phyloP scores from a whole-genome alignment of 2,113 vertebrate species.

The Ramphastos sulfuratus region DNA sequence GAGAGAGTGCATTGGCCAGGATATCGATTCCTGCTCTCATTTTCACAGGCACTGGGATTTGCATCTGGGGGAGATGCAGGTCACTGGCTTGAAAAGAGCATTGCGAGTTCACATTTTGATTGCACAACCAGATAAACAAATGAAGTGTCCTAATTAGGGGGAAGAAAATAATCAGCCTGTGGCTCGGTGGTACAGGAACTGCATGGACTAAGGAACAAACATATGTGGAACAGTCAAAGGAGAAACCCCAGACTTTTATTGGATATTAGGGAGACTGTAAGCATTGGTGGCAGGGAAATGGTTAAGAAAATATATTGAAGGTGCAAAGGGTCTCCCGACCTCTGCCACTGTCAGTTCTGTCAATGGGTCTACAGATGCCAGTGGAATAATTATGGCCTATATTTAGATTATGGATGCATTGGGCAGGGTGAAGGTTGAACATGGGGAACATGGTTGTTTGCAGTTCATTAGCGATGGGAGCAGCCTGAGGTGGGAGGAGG shows the following conservation, averaged over 20 bases:
- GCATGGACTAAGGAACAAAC: neutral
- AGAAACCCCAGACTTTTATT: neutral
- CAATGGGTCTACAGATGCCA: conserved; percentile 26
- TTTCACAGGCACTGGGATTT: conserved; percentile 45
- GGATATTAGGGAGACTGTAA: neutral
- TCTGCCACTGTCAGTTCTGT: conserved; percentile 53
- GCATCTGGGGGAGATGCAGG: conserved; percentile 27
- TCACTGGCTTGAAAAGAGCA: conserved; percentile 38
- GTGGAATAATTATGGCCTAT: conserved; percentile 62
- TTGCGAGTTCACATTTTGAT: conserved; percentile 4
- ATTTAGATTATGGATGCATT: conserved; percentile 56
- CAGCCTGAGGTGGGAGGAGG: conserved; percentile 46
- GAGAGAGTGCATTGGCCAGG: neutral
- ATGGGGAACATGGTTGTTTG: conserved; percentile 58
- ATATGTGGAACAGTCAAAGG: conserved; percentile 8
- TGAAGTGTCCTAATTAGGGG: conserved; percentile 25
- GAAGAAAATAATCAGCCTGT: conserved; percentile 25
- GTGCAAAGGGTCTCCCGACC: conserved; percentile 50
- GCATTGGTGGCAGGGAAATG: neutral
- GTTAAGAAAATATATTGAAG: conserved; percentile 51
- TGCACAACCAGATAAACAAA: conserved; percentile 46
- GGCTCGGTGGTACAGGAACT: neutral
- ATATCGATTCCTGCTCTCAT: conserved; percentile 32
- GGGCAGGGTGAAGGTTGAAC: conserved; percentile 63
- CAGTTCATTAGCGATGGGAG: conserved; percentile 66